These are phyloP conservation scores for Tyrophagus putrescentiae DNA, from an alignment of 1,140 invertebrate genomes.

Conservation along the genomic window DNA sequence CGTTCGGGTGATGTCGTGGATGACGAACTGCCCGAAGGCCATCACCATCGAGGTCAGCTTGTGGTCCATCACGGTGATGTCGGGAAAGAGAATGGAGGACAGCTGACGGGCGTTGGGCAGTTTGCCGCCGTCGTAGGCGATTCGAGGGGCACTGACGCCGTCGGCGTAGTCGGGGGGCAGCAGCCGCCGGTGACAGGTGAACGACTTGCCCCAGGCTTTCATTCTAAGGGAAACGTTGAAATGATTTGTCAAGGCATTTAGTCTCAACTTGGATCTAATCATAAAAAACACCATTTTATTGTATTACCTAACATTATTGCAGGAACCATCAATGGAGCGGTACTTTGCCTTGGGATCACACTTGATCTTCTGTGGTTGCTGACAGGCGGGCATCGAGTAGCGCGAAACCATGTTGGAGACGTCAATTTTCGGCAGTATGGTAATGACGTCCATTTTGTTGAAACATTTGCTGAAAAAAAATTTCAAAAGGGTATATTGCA, in stretches of 20 bases:
- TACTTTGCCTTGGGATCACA: conserved; percentile 36
- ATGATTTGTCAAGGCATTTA: conserved; percentile 30
- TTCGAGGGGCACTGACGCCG: conserved; percentile 31
- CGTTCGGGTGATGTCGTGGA: conserved; percentile 20
- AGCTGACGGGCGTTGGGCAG: conserved; percentile 38
- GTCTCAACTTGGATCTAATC: background rate
- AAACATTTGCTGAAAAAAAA: conserved; percentile 14
- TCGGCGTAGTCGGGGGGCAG: conserved; percentile 48
- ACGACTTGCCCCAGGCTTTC: conserved; percentile 61
- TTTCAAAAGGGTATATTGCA: background rate
- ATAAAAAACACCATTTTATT: too few species aligned
- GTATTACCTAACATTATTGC: conserved; percentile 67
- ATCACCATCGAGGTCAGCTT: conserved; percentile 17
- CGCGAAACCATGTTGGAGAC: background rate
- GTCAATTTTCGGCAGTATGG: conserved; percentile 15
- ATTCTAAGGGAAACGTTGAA: conserved; percentile 41
- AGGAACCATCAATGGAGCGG: conserved; percentile 67
- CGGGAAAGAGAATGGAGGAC: conserved; percentile 33
- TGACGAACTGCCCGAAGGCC: conserved; percentile 25
- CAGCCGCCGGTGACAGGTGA: conserved; percentile 37
- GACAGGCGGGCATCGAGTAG: conserved; percentile 2
- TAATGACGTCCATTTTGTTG: conserved; percentile 15
- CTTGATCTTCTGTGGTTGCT: background rate
- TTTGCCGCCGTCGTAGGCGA: conserved; percentile 31
- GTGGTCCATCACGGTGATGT: conserved; percentile 21